phyloP scores from a whole-genome alignment of 2,113 vertebrate genomes.

The Calyptommatus sinebrachiatus region DNA sequence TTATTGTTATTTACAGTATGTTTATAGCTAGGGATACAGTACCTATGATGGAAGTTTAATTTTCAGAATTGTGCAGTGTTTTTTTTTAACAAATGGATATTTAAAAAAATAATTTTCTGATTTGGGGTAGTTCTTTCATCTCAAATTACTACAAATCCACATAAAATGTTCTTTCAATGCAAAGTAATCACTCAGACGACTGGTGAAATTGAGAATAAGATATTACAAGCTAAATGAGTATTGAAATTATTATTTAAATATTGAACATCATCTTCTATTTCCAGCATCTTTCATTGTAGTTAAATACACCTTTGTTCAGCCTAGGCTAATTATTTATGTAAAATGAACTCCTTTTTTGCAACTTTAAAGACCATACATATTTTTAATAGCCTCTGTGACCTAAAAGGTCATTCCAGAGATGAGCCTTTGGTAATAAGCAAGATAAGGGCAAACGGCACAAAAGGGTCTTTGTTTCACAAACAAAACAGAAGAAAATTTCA shows the following conservation, averaged over 20 bases:
- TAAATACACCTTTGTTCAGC: neutral
- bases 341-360: neutral
- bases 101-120: conserved; percentile 7
- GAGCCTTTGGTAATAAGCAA: neutral
- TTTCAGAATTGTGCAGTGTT: no score
- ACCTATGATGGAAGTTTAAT: no score
- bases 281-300: conserved; percentile 15
- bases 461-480: neutral
- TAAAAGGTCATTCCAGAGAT: neutral
- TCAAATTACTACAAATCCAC: conserved; percentile 24
- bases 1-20: no score
- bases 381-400: neutral
- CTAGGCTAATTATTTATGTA: conserved; percentile 10
- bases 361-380: neutral
- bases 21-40: no score
- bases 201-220: conserved; percentile 26
- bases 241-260: conserved; percentile 18
- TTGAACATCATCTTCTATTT: conserved; percentile 25
- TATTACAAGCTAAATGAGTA: neutral
- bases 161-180: conserved; percentile 11
- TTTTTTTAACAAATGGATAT: no score
- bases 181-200: conserved; percentile 31
- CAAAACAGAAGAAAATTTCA: neutral
- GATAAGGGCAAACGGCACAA: conserved; percentile 1
- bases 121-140: conserved; percentile 32